Base-by-base conservation (phyloP, 1,140 invertebrate species). In the Oppia nitens region DNA sequence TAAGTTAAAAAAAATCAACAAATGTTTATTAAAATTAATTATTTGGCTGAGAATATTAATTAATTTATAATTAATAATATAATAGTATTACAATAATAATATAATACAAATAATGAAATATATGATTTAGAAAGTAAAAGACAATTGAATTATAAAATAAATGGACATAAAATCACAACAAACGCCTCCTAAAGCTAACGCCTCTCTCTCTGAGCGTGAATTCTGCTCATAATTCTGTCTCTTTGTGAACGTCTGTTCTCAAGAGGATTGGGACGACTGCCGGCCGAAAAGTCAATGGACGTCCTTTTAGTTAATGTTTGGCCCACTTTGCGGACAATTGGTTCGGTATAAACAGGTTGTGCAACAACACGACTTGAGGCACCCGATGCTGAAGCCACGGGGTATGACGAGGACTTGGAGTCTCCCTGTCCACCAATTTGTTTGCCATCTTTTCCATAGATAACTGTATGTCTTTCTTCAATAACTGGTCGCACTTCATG, bases 381-480 rank as follows among this genome's bases (percentile, higher is more conserved):
- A 9, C 40, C 56, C 12, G 56, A 49, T 6, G 56, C 56, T 9
- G 32, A 9, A 9, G 6, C 32, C 6, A 40, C 17, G 6, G 32
- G 32, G 25, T 57, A 57, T 9, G 56, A 49, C n/a, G 47, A 45
- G 20, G 56, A 11, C 24, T 57, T 57, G 6, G 32, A 40, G 21
- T 57, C 56, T 25, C 47, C 27, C 2, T 45, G 56, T 26, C 56
- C 56, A 20, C 45, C 48, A 48, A 57, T 57, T 25, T 57, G 56
- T 52, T 57, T 57, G 12, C 56, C 56, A 45, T 57, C 56, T 27
- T 57, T 57, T 6, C 56, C 56, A 24, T 57, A 57, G 56, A 57
- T 57, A 27, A 57, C 56, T 14, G 56, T 57, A 40, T 57, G 56
- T 23, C 56, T 24, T 45, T 57, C 56, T 40, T 57, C 56, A 26